These are phyloP conservation scores for Psix sp. DNA, from an alignment of 1,140 invertebrate genomes.

Conservation along the genomic window DNA sequence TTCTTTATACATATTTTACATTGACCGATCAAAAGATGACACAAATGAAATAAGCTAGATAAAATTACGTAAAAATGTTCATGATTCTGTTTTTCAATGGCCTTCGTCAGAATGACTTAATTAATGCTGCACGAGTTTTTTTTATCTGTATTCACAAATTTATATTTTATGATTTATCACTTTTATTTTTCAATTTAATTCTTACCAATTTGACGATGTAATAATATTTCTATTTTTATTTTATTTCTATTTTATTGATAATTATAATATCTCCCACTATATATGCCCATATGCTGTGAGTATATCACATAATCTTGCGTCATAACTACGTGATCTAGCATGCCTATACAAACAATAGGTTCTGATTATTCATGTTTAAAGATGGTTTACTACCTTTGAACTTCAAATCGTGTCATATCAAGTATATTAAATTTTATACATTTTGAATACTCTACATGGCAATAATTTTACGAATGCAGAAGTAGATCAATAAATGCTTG, in stretches of 20 bases:
- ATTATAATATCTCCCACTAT: too few relatives aligned
- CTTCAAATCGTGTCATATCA: conserved; percentile 48
- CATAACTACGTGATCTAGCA: conserved; percentile 56
- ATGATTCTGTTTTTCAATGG: not conserved
- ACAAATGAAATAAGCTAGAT: not conserved
- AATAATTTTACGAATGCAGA: too few relatives aligned
- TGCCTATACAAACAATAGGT: conserved; percentile 63
- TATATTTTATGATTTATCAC: too few relatives aligned
- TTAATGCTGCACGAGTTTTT: too few relatives aligned
- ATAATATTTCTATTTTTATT: too few relatives aligned
- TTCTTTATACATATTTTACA: not conserved
- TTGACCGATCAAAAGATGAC: not conserved
- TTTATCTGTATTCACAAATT: too few relatives aligned
- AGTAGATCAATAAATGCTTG: too few relatives aligned
- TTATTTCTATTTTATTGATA: conserved; percentile 56
- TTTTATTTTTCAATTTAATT: too few relatives aligned
- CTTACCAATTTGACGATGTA: too few relatives aligned
- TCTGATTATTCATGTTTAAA: conserved; percentile 63
- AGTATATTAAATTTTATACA: conserved; percentile 48
- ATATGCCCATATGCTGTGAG: too few relatives aligned
- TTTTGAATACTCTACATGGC: conserved; percentile 53
- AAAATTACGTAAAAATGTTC: too few relatives aligned
- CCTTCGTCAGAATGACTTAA: too few relatives aligned
- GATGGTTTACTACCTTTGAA: conserved; percentile 59
- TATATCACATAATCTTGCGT: conserved; percentile 57